Base-by-base conservation (phyloP, 2,888 invertebrate species). In the Eurytoma californica region DNA sequence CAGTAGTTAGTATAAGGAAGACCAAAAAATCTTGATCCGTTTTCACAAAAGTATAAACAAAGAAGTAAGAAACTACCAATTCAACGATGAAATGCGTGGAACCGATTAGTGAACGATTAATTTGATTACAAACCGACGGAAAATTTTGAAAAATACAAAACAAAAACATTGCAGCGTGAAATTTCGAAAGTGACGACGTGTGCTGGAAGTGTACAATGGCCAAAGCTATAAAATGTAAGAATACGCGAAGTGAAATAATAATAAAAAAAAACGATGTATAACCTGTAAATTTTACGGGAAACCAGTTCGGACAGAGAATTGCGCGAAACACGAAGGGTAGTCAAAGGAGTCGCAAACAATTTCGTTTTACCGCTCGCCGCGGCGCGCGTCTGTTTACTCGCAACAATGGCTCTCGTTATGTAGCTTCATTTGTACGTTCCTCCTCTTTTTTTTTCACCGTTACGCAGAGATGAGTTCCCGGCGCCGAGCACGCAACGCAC, bases 1-100 rank as follows among this genome's bases (percentile, higher is more conserved):
- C 20, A 61, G 20, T 80, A 77, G 70, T 49, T 73, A 49, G 47
- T 80, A n/a, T n/a, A 77, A 77, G 77, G 49, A 72, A 74, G 80
- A 80, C 77, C 80, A 80, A 80, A 77, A 77, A 68, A 72, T 80
- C 68, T 75, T 60, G 69, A 72, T 3, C 53, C 47, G 66, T 72
- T 80, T 80, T 70, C 67, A 80, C 66, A 60, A 75, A 65, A 65
- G 24, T 24, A 24, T 4, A n/a, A n/a, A 49, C 47, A 58, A 73
- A 30, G 55, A 65, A n/a, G 55, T 2, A 24, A 28, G 63, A 20
- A 57, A 53, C 39, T 39, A 39, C 7, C 24, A 67, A 79, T 60
- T 58, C 60, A 66, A 69, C n/a, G 18, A 69, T 70, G 13, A 66
- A 67, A 60, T 53, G 65, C 53, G 60, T 24, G 30, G 14, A 55